Evolutionary conservation across 2,113 vertebrate species (phyloP).

Genomic region (Semnornis frantzii): DNA sequence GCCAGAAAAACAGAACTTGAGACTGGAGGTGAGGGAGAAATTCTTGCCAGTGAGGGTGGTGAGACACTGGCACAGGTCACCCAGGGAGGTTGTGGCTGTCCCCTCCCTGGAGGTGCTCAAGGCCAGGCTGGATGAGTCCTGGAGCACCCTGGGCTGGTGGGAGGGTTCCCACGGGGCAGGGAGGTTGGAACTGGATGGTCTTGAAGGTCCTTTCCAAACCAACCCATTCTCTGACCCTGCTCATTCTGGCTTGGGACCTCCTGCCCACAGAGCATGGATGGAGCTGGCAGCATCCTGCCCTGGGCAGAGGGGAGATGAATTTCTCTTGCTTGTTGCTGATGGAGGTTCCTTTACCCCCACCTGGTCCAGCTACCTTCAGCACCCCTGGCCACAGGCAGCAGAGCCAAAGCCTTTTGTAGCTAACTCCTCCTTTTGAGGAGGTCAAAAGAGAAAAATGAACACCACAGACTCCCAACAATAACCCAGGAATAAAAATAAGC

Average conservation of each 20-base stretch:
- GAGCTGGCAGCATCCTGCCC: neutral
- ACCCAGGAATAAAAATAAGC: constrained; percentile 9
- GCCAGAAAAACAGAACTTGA: too few species aligned
- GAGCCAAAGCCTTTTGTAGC: neutral
- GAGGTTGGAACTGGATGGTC: too few species aligned
- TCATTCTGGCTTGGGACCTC: neutral
- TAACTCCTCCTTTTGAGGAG: neutral
- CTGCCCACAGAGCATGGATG: rapidly evolving
- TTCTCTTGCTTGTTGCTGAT: rapidly evolving
- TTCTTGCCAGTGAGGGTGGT: too few species aligned
- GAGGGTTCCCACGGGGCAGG: too few species aligned
- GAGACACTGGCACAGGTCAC: too few species aligned
- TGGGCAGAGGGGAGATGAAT: rapidly evolving
- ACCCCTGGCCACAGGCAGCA: neutral
- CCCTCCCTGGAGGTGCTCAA: too few species aligned
- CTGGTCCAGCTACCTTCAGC: rapidly evolving
- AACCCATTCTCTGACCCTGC: neutral
- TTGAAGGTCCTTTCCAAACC: too few species aligned
- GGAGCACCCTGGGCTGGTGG: too few species aligned
- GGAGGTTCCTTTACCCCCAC: rapidly evolving
- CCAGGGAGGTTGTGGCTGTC: too few species aligned
- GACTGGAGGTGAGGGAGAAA: too few species aligned
- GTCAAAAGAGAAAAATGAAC: neutral
- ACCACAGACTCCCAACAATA: neutral
- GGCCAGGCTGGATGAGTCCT: too few species aligned